Base-by-base conservation (phyloP, 1,140 invertebrate genomes). In the Neoseiulus cucumeris region DNA sequence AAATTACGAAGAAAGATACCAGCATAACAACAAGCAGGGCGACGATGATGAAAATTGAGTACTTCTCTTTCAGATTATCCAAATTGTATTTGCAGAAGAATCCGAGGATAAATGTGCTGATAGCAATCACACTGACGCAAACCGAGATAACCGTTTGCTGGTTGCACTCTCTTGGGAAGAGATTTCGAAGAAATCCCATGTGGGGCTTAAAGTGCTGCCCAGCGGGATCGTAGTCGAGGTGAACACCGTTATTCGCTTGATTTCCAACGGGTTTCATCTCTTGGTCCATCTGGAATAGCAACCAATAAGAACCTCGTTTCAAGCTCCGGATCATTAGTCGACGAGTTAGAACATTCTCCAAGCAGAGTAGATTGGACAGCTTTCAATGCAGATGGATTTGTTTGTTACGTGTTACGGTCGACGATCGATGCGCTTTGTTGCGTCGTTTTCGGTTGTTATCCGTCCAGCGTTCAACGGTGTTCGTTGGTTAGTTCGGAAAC, bases 1-100 rank as follows among this genome's bases (percentile, higher is more conserved):
- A 78, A 66, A 93, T 89, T 0, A 89, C 77, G 25, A 87, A 73
- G 55, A 89, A 76, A 78, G 84, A 45, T 1, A 69, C 5, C 17
- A 70, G 22, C 14, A 64, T 42, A 5, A 68, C 9, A 20, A 66
- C 29, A 12, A 68, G 7, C 6, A 68, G 12, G 9, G 69, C 6
- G 7, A 69, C 20, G 2, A 70, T 64, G 7, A 70, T 44, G 7
- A 68, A 28, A 4, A 68, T 45, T 29, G 44, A 45, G 30, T 20
- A n/a, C 18, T 20, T 39, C 42, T 51, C 70, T 7, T 64, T 2
- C n/a, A 64, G 25, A 12, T 42, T 18, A 33, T 44, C 66, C 42
- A 66, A 28, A 18, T 33, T 22, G 30, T 12, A 39, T 17, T 64
- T 33, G 28, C 44, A 39, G 28, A 47, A 59, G 18, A 69, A 69